Evolutionary conservation across 1,140 invertebrate species (phyloP).

Genomic region (Pygmarrhopalites habei): DNA sequence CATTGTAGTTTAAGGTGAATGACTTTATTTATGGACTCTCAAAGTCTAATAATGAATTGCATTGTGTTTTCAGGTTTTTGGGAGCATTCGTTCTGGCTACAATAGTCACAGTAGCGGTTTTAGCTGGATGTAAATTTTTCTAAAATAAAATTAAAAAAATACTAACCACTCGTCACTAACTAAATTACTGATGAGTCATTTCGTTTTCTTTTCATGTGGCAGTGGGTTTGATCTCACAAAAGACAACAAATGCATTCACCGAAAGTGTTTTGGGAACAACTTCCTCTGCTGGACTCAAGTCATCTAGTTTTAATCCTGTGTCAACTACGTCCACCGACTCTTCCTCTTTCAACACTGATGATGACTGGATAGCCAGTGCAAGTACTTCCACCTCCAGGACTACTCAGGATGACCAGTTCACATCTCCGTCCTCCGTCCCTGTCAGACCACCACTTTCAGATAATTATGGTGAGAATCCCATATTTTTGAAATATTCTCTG

Average conservation of each 20-base stretch:
- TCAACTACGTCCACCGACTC: background rate
- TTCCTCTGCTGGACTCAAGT: slow-evolving; percentile 1
- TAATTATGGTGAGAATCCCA: slow-evolving; percentile 9
- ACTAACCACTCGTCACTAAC: background rate
- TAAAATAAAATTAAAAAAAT: no score
- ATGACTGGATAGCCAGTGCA: background rate
- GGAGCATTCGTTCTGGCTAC: slow-evolving; percentile 54
- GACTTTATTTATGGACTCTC: no score
- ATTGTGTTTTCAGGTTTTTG: slow-evolving; percentile 55
- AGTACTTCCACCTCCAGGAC: background rate
- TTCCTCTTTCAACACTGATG: no score
- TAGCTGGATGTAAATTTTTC: slow-evolving; percentile 47
- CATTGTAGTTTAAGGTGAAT: no score
- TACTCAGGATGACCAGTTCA: background rate
- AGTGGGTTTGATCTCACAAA: slow-evolving; percentile 36
- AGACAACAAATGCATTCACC: slow-evolving; percentile 10
- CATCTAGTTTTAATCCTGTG: background rate
- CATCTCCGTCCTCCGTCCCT: background rate
- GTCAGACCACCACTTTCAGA: slow-evolving; percentile 11
- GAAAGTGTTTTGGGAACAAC: slow-evolving; percentile 23
- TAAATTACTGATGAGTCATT: background rate
- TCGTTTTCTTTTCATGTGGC: background rate
- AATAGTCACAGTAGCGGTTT: slow-evolving; percentile 59
- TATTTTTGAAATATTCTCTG: no score
- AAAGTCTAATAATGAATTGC: no score